A percentile compares a stretch with the other conserved stretches of the same genome.
Evolutionary conservation across 2,113 vertebrate species (phyloP).

Genomic region (Uropsilus gracilis): DNA sequence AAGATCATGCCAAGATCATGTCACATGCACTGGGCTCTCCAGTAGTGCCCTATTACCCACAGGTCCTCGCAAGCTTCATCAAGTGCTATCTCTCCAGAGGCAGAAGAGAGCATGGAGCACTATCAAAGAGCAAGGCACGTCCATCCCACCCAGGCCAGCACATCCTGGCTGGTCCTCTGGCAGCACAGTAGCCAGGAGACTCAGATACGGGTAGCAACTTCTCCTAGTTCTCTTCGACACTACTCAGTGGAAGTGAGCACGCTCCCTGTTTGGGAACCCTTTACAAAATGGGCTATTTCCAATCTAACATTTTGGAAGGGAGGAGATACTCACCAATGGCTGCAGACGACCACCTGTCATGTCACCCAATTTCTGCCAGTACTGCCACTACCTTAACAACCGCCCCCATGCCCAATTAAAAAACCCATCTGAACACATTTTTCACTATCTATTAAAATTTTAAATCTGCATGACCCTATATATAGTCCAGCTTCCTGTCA

Average conservation of each 20-base stretch:
- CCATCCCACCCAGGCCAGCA: background rate
- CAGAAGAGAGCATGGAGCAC: background rate
- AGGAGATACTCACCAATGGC: background rate
- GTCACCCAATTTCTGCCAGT: background rate
- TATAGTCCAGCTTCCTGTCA: background rate
- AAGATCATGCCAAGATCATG: background rate
- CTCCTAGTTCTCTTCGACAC: background rate
- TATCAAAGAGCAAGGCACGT: fast-evolving
- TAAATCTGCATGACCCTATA: background rate
- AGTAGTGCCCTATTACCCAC: background rate
- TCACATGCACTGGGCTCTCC: background rate
- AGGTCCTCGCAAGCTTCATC: background rate
- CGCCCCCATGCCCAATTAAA: too few species aligned
- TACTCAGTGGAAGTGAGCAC: background rate
- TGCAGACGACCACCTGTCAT: background rate
- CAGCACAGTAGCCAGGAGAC: background rate
- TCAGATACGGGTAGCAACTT: background rate
- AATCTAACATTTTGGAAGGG: background rate
- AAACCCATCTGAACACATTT: background rate
- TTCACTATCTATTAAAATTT: background rate
- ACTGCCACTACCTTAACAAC: background rate
- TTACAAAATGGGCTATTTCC: background rate
- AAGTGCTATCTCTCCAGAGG: background rate
- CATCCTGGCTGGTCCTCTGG: background rate
- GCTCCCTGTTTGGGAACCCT: background rate